Evolutionary conservation across 1,140 invertebrate species (phyloP).

Genomic region (Trichoplusia ni): DNA sequence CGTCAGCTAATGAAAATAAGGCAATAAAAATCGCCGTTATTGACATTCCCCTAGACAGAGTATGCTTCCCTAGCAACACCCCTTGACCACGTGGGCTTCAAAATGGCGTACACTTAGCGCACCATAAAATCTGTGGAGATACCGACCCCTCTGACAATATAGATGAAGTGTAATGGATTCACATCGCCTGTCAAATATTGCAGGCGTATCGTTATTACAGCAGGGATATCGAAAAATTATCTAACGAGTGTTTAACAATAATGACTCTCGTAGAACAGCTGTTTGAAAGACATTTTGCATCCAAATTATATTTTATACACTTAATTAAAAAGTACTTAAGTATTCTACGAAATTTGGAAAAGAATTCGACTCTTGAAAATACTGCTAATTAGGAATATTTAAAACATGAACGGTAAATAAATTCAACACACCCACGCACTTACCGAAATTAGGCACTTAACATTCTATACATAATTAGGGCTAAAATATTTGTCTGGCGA

Average conservation of each 20-base stretch:
- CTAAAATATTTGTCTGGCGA: background rate
- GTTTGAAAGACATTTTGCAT: background rate
- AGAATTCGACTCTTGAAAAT: conserved; percentile 16
- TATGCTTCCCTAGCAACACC: conserved; percentile 37
- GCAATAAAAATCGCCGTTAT: conserved; percentile 32
- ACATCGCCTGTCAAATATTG: conserved; percentile 41
- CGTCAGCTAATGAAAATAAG: conserved; percentile 24
- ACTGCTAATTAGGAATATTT: conserved; percentile 13
- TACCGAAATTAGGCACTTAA: no score
- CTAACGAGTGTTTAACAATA: background rate
- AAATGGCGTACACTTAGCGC: conserved; percentile 47
- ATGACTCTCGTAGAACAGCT: background rate
- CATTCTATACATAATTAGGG: no score
- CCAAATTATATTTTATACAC: no score
- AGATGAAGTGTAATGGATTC: conserved; percentile 42
- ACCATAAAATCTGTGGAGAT: conserved; percentile 48
- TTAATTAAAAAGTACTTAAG: no score
- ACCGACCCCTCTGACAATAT: conserved; percentile 19
- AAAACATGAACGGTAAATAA: no score
- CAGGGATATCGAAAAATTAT: background rate
- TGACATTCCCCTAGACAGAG: conserved; percentile 14
- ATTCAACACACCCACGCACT: no score
- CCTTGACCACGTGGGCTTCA: conserved; percentile 36
- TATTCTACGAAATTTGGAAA: no score
- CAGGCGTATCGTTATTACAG: conserved; percentile 19